phyloP scores from a whole-genome alignment of 2,113 vertebrate genomes.

The Pica pica region DNA sequence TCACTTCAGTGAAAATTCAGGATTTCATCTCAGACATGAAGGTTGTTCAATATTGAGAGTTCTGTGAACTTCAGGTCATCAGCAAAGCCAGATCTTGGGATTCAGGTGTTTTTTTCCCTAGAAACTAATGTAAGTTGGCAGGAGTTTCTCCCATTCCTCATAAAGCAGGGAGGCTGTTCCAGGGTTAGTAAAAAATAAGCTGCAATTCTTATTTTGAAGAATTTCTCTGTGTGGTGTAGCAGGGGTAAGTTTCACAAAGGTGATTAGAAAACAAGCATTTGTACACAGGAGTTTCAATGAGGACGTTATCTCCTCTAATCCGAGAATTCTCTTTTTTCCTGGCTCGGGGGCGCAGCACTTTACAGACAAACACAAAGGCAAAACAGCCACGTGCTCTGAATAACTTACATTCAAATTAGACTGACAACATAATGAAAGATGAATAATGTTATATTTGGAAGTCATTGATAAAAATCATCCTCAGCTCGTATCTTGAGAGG shows the following conservation, averaged over 20 bases:
- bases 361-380: constrained; percentile 34
- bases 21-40: neutral
- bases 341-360: neutral
- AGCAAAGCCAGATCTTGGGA: neutral
- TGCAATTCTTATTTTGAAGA: neutral
- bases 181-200: neutral
- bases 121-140: neutral
- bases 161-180: neutral
- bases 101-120: neutral
- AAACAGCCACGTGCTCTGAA: neutral
- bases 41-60: neutral
- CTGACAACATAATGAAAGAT: constrained; percentile 53
- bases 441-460: constrained; percentile 52
- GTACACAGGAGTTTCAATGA: neutral
- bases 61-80: constrained; percentile 8
- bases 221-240: neutral
- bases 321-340: neutral
- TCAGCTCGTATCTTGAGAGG: neutral
- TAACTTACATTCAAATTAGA: constrained; percentile 50
- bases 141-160: neutral
- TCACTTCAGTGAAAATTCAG: constrained; percentile 4
- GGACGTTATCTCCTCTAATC: neutral
- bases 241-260: neutral
- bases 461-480: constrained; percentile 50
- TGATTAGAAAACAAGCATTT: constrained; percentile 24